These are phyloP conservation scores for Trissonchulus sp. DNA, from an alignment of 2,888 invertebrate genomes.

Conservation along the genomic window DNA sequence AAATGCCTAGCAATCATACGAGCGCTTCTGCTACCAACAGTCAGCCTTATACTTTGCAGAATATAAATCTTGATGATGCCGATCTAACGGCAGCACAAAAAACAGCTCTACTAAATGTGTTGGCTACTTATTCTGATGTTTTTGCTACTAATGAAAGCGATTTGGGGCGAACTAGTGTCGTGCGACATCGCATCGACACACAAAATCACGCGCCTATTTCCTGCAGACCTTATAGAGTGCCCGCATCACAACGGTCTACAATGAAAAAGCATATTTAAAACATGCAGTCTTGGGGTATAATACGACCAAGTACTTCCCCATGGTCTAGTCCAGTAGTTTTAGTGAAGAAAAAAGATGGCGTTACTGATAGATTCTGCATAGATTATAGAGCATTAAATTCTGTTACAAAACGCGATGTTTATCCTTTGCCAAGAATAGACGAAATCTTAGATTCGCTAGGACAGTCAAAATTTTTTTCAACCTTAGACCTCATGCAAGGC, in stretches of 20 bases:
- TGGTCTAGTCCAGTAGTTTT: constrained; percentile 24
- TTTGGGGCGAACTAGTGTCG: not conserved
- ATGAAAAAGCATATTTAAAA: not conserved
- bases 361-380: not conserved
- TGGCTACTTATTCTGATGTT: not conserved
- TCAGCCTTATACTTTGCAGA: not conserved
- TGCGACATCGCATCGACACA: not conserved
- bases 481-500: constrained; percentile 25
- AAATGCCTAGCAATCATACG: not conserved
- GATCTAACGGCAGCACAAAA: not conserved
- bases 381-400: constrained; percentile 12
- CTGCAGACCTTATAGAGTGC: not conserved
- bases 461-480: constrained; percentile 19
- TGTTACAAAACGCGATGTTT: constrained; percentile 25
- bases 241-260: not conserved
- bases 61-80: no score
- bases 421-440: constrained; percentile 15
- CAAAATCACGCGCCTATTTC: not conserved
- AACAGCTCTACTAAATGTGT: not conserved
- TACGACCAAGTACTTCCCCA: not conserved
- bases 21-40: not conserved
- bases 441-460: constrained; percentile 4
- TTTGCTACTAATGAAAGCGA: not conserved
- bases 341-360: constrained; percentile 20
- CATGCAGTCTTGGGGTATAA: not conserved